Evolutionary conservation across 30 jellyfish, hydroid and myxozoan genomes (phyloP), one percentile per base, ranked within the genome.

Genomic region (Chironex yamaguchii): DNA sequence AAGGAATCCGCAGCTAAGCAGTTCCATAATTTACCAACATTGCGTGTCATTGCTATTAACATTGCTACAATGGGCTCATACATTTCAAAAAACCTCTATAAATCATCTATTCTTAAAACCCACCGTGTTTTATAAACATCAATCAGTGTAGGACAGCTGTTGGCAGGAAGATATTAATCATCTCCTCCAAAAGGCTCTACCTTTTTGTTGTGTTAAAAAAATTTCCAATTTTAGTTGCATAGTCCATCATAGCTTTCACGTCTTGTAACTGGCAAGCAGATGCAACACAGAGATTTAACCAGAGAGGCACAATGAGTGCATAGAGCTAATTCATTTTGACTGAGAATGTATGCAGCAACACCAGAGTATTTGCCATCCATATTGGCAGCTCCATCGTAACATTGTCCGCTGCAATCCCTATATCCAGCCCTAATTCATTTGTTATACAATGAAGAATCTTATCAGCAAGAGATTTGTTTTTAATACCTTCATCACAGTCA

Each of bases 341-440:
- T 28, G 11, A 2, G n/a, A 23, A 73, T 73, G 25, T 53, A 1
- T 1, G 86, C 26, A 17, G 86, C 14, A 49, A 48, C 52, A 12
- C 86, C 86, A 23, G 76, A 11, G 36, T 29, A 73, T 73, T 29
- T 42, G 22, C 86, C 86, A 3, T 72, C 72, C 86, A 73, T 73
- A 51, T 73, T 73, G 33, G 33, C 86, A 3, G 86, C 86, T 22
- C 86, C 77, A 71, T 71, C 85, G 34, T 71, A 64, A n/a, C 77
- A 64, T 21, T 64, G 42, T 3, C 77, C 64, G 9, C 42, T 64
- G 77, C 77, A 64, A 3, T n/a, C n/a, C n/a, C n/a, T n/a, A n/a
- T n/a, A n/a, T n/a, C n/a, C n/a, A n/a, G n/a, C n/a, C 77, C 77
- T n/a, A 64, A 31, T n/a, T 64, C 77, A 64, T 21, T 21, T 4